Evolutionary conservation across 2,113 vertebrate species (phyloP).

Genomic region (Amphiprion ocellaris): DNA sequence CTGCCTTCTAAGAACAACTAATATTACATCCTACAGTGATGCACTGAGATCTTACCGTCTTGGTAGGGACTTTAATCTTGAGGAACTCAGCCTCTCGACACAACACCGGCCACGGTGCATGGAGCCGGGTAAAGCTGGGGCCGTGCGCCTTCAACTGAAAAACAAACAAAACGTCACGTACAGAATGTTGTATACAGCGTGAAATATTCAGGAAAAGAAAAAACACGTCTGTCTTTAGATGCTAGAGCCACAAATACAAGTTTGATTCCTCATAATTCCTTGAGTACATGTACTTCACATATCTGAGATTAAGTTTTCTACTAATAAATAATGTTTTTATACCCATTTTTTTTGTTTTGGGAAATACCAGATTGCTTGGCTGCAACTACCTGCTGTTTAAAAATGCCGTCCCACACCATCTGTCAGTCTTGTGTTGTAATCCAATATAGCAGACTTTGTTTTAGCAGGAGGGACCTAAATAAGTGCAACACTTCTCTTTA

Average conservation of each 20-base stretch:
- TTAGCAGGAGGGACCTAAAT: slow-evolving; percentile 21
- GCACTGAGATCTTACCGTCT: slow-evolving; percentile 85
- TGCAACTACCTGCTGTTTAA: slow-evolving; percentile 35
- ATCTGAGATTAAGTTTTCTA: neutral
- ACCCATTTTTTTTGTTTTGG: neutral
- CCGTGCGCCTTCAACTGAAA: slow-evolving; percentile 86
- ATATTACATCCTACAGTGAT: neutral
- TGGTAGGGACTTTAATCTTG: slow-evolving; percentile 98
- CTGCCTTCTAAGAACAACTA: neutral
- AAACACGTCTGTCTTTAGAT: neutral
- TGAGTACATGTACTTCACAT: neutral
- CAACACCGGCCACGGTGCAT: slow-evolving; percentile 95
- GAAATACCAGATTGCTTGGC: slow-evolving; percentile 54
- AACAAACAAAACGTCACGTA: neutral
- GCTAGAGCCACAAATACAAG: slow-evolving; percentile 2
- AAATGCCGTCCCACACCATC: slow-evolving; percentile 49
- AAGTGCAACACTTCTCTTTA: neutral
- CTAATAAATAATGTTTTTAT: neutral
- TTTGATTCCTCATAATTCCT: neutral
- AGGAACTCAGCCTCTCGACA: slow-evolving; percentile 97
- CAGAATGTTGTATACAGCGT: neutral
- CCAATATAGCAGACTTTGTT: slow-evolving; percentile 44
- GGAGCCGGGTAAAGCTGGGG: slow-evolving; percentile 92
- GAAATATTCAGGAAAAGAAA: neutral
- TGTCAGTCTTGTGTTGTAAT: slow-evolving; percentile 37